These are phyloP conservation scores for Apolygus lucorum DNA, from an alignment of 1,140 invertebrate species.

Conservation along the genomic window DNA sequence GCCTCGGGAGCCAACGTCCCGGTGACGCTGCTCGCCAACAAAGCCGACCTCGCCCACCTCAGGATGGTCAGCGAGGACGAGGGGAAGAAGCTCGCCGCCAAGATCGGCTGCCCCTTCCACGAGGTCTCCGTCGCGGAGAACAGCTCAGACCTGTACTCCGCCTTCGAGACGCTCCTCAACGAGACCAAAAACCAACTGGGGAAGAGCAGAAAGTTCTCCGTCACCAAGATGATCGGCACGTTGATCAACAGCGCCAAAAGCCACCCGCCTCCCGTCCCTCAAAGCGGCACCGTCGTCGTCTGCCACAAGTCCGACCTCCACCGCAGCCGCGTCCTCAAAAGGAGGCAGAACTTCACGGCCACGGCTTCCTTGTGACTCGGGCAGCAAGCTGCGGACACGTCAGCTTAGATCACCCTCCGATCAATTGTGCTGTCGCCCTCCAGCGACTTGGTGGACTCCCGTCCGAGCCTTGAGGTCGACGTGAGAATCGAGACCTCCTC, in stretches of 20 bases:
- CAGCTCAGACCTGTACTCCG: conserved; percentile 55
- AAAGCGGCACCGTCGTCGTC: conserved; percentile 47
- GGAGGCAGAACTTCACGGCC: conserved; percentile 47
- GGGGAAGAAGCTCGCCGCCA: conserved; percentile 53
- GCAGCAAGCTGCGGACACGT: conserved; percentile 26
- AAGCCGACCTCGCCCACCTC: conserved; percentile 65
- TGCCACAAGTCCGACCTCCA: conserved; percentile 50
- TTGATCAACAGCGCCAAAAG: conserved; percentile 47
- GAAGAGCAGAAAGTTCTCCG: conserved; percentile 57
- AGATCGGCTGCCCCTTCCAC: conserved; percentile 58
- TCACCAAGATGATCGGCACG: conserved; percentile 69
- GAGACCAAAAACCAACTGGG: conserved; percentile 49
- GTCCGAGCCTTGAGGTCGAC: neutral
- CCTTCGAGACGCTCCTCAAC: conserved; percentile 55
- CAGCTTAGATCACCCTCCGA: conserved; percentile 12
- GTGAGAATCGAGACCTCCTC: neutral
- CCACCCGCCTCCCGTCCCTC: conserved; percentile 36
- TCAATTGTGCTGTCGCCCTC: too few relatives aligned
- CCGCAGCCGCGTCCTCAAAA: conserved; percentile 45
- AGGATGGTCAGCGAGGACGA: conserved; percentile 58
- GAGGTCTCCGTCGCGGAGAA: conserved; percentile 70
- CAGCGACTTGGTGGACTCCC: too few relatives aligned
- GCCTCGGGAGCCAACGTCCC: conserved; percentile 46
- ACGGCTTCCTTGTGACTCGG: conserved; percentile 48
- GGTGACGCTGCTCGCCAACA: conserved; percentile 59